Evolutionary conservation across 2,113 vertebrate species (phyloP).

Genomic region (Larimichthys crocea): DNA sequence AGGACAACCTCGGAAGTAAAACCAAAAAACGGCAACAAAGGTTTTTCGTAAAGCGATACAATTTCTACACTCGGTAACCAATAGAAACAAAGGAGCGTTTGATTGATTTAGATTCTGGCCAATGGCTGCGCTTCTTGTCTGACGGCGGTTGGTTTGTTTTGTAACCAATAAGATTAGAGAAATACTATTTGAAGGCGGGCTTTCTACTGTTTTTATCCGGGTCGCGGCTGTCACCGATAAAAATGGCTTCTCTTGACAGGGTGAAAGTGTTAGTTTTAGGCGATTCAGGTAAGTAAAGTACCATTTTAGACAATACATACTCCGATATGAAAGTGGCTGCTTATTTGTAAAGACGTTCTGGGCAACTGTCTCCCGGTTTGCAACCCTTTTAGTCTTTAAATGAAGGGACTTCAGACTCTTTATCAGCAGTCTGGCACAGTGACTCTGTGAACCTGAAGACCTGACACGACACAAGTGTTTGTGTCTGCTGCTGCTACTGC

Average conservation of each 20-base stretch:
- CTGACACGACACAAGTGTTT: not conserved
- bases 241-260: conserved; percentile 95
- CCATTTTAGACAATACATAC: not conserved
- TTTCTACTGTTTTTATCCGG: conserved; percentile 62
- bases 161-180: conserved; percentile 36
- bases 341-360: not conserved
- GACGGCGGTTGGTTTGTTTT: rapidly evolving
- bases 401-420: not conserved
- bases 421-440: not conserved
- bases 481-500: not conserved
- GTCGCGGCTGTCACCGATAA: conserved; percentile 40
- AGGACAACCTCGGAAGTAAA: conserved; percentile 48
- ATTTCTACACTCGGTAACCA: not conserved
- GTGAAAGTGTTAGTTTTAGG: conserved; percentile 97
- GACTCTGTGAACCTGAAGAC: not conserved
- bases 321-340: rapidly evolving
- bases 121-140: not conserved
- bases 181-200: not conserved
- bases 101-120: not conserved
- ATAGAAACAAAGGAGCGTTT: not conserved
- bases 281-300: conserved; percentile 91
- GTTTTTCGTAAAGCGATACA: not conserved
- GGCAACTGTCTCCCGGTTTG: not conserved
- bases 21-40: not conserved
- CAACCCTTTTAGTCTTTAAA: not conserved